Conservation (phyloP, 2,113 vertebrate species). For the Apteryx mantelli region DNA sequence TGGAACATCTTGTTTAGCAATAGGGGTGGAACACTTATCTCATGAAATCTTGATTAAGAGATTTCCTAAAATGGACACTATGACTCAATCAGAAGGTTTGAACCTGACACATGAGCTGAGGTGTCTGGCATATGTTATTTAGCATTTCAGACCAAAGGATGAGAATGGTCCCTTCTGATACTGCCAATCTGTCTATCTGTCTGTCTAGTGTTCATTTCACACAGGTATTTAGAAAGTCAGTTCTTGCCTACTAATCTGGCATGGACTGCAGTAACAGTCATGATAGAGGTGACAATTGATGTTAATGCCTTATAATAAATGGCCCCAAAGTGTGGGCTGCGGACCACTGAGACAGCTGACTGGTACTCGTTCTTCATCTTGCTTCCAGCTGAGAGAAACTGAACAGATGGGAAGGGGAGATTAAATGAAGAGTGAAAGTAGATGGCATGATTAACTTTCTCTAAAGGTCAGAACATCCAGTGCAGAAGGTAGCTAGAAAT, state of each 20-base stretch:
- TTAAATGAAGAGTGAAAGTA: conserved; percentile 70
- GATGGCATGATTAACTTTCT: conserved; percentile 67
- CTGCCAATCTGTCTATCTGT: neutral
- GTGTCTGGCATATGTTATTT: neutral
- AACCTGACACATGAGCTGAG: neutral
- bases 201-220: neutral
- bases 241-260: neutral
- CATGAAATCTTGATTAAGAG: conserved; percentile 17
- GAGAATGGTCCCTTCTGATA: neutral
- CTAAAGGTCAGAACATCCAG: conserved; percentile 63
- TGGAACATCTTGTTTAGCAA: conserved; percentile 48
- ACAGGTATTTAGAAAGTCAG: neutral
- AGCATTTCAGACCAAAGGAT: neutral
- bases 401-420: conserved; percentile 69
- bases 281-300: conserved; percentile 32
- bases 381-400: conserved; percentile 59
- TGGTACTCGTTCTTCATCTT: conserved; percentile 61
- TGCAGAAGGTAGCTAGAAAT: conserved; percentile 49
- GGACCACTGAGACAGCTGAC: conserved; percentile 61
- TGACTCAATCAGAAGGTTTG: conserved; percentile 20
- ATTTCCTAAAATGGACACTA: conserved; percentile 14
- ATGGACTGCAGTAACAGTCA: neutral
- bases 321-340: conserved; percentile 26
- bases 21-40: conserved; percentile 13
- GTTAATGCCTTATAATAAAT: conserved; percentile 50